phyloP scores from a whole-genome alignment of 2,888 invertebrate genomes.

The Drosophila peninsularis region DNA sequence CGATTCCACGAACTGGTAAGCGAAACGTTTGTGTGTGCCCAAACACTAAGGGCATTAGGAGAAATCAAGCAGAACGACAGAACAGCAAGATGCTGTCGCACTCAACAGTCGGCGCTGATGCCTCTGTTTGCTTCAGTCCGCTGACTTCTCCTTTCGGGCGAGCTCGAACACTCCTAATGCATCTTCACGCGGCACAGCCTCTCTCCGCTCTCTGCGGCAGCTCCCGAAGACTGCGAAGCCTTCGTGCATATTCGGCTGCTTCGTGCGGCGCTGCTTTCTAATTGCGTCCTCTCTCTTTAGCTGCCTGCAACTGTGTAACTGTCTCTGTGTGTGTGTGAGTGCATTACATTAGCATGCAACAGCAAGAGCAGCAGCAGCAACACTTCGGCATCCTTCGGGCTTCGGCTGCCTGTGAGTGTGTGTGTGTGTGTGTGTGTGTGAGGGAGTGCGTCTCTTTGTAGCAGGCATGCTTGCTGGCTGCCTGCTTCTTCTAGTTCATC shows the following conservation, averaged over 20 bases:
- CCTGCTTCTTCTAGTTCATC: conserved; percentile 82
- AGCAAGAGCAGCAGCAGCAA: conserved; percentile 29
- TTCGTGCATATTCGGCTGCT: conserved; percentile 58
- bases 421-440: conserved; percentile 26
- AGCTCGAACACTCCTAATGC: conserved; percentile 28
- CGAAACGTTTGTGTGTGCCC: conserved; percentile 22
- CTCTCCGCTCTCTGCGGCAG: conserved; percentile 31
- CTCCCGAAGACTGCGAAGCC: conserved; percentile 60
- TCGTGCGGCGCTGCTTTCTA: conserved; percentile 71
- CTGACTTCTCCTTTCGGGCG: conserved; percentile 50
- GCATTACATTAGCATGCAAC: conserved; percentile 68
- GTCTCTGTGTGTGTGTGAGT: conserved; percentile 47
- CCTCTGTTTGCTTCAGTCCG: conserved; percentile 9
- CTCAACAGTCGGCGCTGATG: conserved; percentile 9
- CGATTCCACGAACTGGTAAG: conserved; percentile 57
- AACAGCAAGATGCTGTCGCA: conserved; percentile 20
- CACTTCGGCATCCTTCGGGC: conserved; percentile 54
- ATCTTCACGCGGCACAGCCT: conserved; percentile 8
- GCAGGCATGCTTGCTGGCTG: conserved; percentile 66
- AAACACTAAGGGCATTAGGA: conserved; percentile 25
- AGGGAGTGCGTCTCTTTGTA: conserved; percentile 55
- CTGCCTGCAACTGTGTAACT: conserved; percentile 16
- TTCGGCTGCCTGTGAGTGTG: conserved; percentile 45
- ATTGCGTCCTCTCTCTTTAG: conserved; percentile 58
- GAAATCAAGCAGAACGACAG: conserved; percentile 22